A percentile compares a stretch with the other conserved stretches of the same genome.
phyloP scores from a whole-genome alignment of 1,140 invertebrate species.

The Whitmania pigra region DNA sequence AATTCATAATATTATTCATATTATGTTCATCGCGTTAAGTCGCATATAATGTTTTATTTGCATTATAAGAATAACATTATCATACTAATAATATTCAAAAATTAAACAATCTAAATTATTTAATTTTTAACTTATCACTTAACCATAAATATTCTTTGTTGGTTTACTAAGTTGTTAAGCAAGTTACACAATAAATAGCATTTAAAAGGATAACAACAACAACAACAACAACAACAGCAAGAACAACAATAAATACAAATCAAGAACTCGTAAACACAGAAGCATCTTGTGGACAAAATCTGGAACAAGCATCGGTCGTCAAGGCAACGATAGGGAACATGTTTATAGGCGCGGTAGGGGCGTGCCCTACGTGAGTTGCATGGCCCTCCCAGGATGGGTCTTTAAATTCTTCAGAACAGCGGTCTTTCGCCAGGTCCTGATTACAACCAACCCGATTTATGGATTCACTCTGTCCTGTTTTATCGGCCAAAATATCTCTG shows the following conservation, averaged over 20 bases:
- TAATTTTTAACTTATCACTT: too few relatives aligned
- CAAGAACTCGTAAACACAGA: neutral
- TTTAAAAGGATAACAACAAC: too few relatives aligned
- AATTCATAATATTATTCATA: too few relatives aligned
- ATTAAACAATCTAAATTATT: too few relatives aligned
- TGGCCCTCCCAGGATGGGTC: neutral
- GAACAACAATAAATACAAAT: conserved; percentile 12
- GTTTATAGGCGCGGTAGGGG: conserved; percentile 3
- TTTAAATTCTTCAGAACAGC: conserved; percentile 7
- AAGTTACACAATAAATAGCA: too few relatives aligned
- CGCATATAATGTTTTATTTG: too few relatives aligned
- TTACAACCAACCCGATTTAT: neutral
- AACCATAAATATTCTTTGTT: too few relatives aligned
- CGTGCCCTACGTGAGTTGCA: conserved; percentile 4
- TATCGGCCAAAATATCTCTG: neutral
- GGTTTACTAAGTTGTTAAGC: too few relatives aligned
- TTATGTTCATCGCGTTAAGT: too few relatives aligned
- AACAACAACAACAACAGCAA: neutral
- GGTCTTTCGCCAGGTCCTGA: neutral
- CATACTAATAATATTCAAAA: too few relatives aligned
- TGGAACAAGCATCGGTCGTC: conserved; percentile 6
- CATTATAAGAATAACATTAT: too few relatives aligned
- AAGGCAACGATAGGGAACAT: conserved; percentile 12
- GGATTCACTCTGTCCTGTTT: neutral
- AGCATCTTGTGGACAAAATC: neutral